Conservation (phyloP, 2,888 invertebrate genomes). For the Scaptomyza tumidula region DNA sequence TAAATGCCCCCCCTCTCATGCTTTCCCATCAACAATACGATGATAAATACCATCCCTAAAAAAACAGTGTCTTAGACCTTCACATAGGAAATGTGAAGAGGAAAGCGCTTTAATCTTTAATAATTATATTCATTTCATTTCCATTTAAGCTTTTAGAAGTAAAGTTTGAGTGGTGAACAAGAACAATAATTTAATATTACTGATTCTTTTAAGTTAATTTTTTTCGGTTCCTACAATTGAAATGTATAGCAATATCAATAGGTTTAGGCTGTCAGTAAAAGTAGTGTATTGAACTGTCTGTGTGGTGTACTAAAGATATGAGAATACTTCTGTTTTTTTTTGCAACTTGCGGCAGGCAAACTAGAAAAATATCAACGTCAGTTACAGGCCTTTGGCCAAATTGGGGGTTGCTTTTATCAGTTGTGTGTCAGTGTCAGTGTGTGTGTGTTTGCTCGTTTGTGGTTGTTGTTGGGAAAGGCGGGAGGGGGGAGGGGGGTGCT, state of each 20-base stretch:
- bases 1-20: constrained; percentile 4
- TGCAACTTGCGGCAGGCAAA: constrained; percentile 34
- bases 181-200: background rate
- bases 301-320: background rate
- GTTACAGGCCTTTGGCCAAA: constrained; percentile 54
- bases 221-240: no score
- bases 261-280: background rate
- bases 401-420: constrained; percentile 39
- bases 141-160: background rate
- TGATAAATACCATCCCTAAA: constrained; percentile 20
- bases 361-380: constrained; percentile 72
- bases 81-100: constrained; percentile 1
- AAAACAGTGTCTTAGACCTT: no score
- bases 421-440: constrained; percentile 5
- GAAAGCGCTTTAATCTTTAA: background rate
- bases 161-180: background rate
- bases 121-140: constrained; percentile 6
- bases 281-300: background rate
- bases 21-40: constrained; percentile 14
- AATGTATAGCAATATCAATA: no score
- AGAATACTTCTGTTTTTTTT: background rate
- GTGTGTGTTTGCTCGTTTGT: background rate
- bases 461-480: background rate
- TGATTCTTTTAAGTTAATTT: no score
- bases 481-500: background rate